Percentiles rank a stretch among this genome's conserved stretches.
Evolutionary conservation across 2,888 invertebrate genomes (phyloP).

Genomic region (Epiblema foenella): DNA sequence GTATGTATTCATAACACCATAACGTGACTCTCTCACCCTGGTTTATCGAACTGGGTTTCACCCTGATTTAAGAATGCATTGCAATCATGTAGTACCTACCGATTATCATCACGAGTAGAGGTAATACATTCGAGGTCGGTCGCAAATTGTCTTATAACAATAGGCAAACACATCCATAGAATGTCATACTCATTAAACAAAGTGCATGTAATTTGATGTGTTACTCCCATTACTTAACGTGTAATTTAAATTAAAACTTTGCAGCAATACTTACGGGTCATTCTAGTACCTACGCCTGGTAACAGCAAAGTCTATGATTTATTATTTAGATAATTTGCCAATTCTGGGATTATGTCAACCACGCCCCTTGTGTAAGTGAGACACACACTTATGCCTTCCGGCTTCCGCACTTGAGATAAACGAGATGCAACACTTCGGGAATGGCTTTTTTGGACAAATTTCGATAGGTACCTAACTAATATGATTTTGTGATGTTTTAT

Average conservation of each 20-base stretch:
- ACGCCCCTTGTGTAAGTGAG: no score
- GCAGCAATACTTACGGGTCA: not conserved
- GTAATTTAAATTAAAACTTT: slow-evolving; percentile 16
- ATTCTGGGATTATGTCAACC: no score
- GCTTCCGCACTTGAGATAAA: no score
- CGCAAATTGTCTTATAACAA: slow-evolving; percentile 37
- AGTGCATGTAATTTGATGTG: slow-evolving; percentile 34
- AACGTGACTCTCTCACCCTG: slow-evolving; percentile 1
- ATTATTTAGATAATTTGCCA: no score
- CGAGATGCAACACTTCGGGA: no score
- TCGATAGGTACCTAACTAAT: no score
- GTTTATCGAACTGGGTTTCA: slow-evolving; percentile 23
- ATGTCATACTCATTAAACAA: slow-evolving; percentile 33
- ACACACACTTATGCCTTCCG: no score
- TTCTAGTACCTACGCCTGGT: no score
- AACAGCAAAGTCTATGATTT: no score
- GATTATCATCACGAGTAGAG: slow-evolving; percentile 22
- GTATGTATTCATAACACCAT: not conserved
- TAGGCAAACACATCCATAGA: slow-evolving; percentile 35
- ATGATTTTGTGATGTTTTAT: no score
- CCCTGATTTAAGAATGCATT: slow-evolving; percentile 24
- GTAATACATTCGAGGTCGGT: slow-evolving; percentile 31
- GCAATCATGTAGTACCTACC: slow-evolving; percentile 15
- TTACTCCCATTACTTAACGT: slow-evolving; percentile 24
- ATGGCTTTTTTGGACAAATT: no score